These are phyloP conservation scores for Darevskia nairensis DNA, from an alignment of 2,797 vertebrate species.

Conservation along the genomic window DNA sequence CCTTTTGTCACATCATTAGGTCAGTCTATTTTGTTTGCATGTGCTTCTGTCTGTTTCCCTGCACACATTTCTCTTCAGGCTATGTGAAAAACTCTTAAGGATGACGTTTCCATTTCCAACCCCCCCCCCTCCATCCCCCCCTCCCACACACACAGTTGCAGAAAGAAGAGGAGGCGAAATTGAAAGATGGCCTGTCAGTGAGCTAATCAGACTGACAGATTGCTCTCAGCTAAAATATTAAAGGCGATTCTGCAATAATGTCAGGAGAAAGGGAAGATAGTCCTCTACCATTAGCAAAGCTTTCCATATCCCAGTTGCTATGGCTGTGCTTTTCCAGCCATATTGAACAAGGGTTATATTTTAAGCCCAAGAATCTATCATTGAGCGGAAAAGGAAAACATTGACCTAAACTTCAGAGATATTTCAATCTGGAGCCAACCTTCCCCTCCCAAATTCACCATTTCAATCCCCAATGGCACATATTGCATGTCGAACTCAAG, in stretches of 20 bases:
- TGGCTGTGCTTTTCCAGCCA: slow-evolving; percentile 16
- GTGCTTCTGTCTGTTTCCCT: not conserved
- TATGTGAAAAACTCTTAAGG: not conserved
- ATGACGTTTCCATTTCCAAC: slow-evolving; percentile 29
- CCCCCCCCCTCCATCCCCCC: not conserved
- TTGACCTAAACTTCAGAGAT: not conserved
- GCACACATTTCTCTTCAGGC: not conserved
- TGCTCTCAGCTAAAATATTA: slow-evolving; percentile 33
- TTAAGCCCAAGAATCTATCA: not conserved
- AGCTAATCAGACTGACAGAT: slow-evolving; percentile 22
- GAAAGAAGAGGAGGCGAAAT: slow-evolving; percentile 11
- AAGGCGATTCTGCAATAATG: slow-evolving; percentile 29
- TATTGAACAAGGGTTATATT: slow-evolving; percentile 19
- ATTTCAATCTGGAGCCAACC: not conserved
- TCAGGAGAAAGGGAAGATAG: not conserved
- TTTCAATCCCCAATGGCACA: not conserved
- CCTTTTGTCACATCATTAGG: not conserved
- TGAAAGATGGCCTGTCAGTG: not conserved
- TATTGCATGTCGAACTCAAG: not conserved
- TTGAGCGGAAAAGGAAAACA: not conserved
- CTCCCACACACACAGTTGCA: not conserved
- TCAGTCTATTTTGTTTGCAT: not conserved
- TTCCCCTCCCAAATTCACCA: not conserved
- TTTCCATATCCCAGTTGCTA: slow-evolving; percentile 16
- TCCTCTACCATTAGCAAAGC: slow-evolving; percentile 19